Percentiles rank a stretch among this genome's conserved stretches.
These are phyloP conservation scores for Dendronephthya gigantea DNA, from an alignment of 64 coral and sea anemone genomes.

Conservation along the genomic window DNA sequence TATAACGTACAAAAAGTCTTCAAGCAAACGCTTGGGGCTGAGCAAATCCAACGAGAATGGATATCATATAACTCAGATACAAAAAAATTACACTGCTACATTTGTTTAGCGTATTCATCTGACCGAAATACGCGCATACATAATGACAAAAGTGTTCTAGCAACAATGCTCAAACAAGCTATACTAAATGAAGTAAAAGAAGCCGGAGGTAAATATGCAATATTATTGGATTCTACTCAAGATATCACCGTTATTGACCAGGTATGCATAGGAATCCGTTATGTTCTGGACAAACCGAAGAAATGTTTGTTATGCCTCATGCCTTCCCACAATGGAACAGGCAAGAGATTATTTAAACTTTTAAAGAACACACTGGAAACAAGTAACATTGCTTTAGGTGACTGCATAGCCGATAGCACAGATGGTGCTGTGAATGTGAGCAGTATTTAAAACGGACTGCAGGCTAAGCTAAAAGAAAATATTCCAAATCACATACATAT, in stretches of 20 bases:
- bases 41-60: background rate
- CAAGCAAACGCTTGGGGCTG: background rate
- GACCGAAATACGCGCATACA: background rate
- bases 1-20: background rate
- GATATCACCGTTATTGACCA: background rate
- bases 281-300: no score
- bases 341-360: no score
- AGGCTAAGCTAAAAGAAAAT: no score
- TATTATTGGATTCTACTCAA: background rate
- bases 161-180: background rate
- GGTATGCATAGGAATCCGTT: no score
- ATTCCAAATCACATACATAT: no score
- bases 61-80: background rate
- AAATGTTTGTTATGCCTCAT: no score
- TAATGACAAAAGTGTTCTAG: conserved; percentile 3
- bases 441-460: no score
- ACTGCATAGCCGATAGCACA: no score
- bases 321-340: no score
- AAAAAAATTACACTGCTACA: background rate
- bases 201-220: background rate
- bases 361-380: no score
- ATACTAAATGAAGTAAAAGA: background rate
- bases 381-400: no score
- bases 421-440: no score
- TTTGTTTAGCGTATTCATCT: conserved; percentile 1